Evolutionary conservation across 2,888 invertebrate species (phyloP).

Genomic region (Lacanobia wlatinum): DNA sequence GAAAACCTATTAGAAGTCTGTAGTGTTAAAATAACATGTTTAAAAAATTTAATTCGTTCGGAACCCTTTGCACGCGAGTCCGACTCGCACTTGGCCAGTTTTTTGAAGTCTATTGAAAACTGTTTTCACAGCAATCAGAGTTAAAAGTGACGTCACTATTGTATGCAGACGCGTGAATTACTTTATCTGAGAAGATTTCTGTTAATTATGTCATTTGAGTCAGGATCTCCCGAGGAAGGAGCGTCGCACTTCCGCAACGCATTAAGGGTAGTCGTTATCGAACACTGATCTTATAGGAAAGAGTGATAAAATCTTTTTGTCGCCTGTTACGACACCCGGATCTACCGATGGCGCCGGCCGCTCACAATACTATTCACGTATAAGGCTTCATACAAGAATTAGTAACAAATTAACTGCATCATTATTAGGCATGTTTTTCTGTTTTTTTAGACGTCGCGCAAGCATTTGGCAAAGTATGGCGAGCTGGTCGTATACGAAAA

Average conservation of each 20-base stretch:
- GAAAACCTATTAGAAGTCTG: no score
- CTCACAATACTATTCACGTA: no score
- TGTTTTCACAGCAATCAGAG: no score
- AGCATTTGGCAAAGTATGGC: no score
- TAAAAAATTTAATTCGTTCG: no score
- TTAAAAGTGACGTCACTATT: neutral
- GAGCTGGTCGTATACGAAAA: no score
- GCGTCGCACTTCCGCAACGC: constrained; percentile 23
- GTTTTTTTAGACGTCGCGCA: no score
- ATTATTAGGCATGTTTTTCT: neutral
- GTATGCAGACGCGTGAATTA: neutral
- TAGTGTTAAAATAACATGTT: no score
- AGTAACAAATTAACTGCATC: neutral
- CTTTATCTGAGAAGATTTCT: neutral
- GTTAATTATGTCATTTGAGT: neutral
- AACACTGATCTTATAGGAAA: constrained; percentile 22
- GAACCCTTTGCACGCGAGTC: no score
- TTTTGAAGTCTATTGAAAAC: no score
- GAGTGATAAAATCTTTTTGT: constrained; percentile 37
- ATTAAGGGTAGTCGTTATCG: constrained; percentile 19
- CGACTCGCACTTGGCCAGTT: no score
- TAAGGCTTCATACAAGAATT: neutral
- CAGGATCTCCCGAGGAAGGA: neutral
- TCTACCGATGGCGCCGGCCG: constrained; percentile 1
- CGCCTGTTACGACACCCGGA: neutral